A percentile compares a stretch with the other conserved stretches of the same genome.
These are phyloP conservation scores for Geotrupes spiniger DNA, from an alignment of 2,888 invertebrate species.

Conservation along the genomic window DNA sequence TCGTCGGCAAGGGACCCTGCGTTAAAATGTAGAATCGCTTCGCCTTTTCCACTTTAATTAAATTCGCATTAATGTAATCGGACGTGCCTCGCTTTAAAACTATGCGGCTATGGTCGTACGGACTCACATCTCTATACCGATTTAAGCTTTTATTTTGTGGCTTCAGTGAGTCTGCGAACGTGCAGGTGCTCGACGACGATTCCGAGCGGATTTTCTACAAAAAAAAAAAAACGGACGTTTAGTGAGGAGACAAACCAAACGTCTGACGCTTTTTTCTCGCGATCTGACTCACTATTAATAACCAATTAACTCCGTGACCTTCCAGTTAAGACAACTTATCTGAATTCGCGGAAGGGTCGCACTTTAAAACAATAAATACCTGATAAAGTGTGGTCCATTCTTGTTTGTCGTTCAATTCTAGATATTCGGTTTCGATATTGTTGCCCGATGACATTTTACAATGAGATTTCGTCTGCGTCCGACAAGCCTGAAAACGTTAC, in stretches of 20 bases:
- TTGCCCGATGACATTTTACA: constrained; percentile 42
- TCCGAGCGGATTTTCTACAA: constrained; percentile 73
- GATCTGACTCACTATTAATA: constrained; percentile 1
- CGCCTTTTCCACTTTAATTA: constrained; percentile 80
- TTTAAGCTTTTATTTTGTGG: constrained; percentile 79
- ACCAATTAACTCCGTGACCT: constrained; percentile 17
- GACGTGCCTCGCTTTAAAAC: constrained; percentile 68
- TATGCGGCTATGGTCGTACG: constrained; percentile 92
- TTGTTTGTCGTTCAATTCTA: constrained; percentile 65
- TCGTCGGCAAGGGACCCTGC: constrained; percentile 88
- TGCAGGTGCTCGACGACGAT: constrained; percentile 62
- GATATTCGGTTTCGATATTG: constrained; percentile 70
- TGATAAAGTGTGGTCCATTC: constrained; percentile 72
- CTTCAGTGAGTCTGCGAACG: constrained; percentile 70
- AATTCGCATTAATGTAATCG: constrained; percentile 95
- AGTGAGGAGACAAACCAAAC: constrained; percentile 2
- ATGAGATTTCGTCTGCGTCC: constrained; percentile 8
- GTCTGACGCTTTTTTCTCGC: neutral
- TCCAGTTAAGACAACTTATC: constrained; percentile 10
- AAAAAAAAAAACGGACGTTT: constrained; percentile 14
- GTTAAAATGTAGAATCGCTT: constrained; percentile 89
- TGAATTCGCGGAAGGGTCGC: constrained; percentile 7
- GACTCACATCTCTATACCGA: constrained; percentile 93
- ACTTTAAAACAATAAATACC: constrained; percentile 52
- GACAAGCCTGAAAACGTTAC: constrained; percentile 20